Conservation (phyloP, 2,888 invertebrate species). For the Argyresthia albistria region DNA sequence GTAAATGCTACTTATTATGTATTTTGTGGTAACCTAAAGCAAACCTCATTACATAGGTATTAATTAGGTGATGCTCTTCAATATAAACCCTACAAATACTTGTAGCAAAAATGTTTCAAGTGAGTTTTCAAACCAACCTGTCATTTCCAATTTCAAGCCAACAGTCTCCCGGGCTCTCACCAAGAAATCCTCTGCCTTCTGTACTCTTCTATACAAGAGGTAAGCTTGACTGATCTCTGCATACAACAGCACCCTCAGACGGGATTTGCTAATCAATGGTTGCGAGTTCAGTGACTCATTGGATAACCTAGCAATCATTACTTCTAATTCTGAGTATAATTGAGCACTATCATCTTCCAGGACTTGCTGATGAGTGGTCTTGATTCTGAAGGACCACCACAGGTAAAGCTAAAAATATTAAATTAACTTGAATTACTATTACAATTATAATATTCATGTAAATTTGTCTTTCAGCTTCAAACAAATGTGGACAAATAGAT, state of each 20-base stretch:
- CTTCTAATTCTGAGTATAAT: constrained; percentile 74
- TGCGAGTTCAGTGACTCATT: constrained; percentile 36
- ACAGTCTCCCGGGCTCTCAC: constrained; percentile 74
- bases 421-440: not conserved
- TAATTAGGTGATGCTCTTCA: too few relatives aligned
- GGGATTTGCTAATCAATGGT: constrained; percentile 27
- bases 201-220: constrained; percentile 81
- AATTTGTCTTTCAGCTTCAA: constrained; percentile 22
- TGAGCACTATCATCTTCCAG: constrained; percentile 82
- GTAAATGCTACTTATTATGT: too few relatives aligned
- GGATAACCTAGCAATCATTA: constrained; percentile 50
- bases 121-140: constrained; percentile 53
- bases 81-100: not conserved
- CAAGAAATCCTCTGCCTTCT: constrained; percentile 79
- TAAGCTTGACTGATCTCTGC: constrained; percentile 77
- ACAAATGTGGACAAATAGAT: constrained; percentile 5
- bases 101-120: not conserved
- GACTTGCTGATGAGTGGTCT: constrained; percentile 81
- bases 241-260: constrained; percentile 53
- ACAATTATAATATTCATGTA: constrained; percentile 11
- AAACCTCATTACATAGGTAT: too few relatives aligned
- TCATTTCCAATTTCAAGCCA: constrained; percentile 78
- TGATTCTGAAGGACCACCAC: constrained; percentile 84
- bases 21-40: too few relatives aligned
- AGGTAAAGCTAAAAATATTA: constrained; percentile 33